Percentiles rank a stretch among this genome's conserved stretches.
phyloP scores from a whole-genome alignment of 2,113 vertebrate species.

The Hucho hucho region DNA sequence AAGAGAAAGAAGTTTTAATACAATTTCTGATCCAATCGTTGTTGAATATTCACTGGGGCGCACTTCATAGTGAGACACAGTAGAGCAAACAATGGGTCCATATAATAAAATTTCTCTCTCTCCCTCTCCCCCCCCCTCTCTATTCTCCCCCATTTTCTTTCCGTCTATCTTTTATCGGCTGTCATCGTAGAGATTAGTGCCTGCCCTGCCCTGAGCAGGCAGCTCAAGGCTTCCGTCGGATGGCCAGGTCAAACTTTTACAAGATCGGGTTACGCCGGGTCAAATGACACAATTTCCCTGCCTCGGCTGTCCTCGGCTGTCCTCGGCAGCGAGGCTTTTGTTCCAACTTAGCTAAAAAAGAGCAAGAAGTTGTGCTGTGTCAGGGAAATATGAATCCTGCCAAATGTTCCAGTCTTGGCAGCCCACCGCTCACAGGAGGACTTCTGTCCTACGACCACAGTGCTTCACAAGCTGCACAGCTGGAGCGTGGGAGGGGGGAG shows the following conservation, averaged over 20 bases:
- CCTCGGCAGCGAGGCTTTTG: too few species aligned
- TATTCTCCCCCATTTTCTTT: background rate
- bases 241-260: slow-evolving; percentile 20
- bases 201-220: background rate
- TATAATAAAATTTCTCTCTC: background rate
- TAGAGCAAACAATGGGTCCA: too few species aligned
- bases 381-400: slow-evolving; percentile 19
- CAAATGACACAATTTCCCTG: slow-evolving; percentile 24
- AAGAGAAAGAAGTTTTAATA: too few species aligned
- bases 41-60: too few species aligned
- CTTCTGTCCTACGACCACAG: slow-evolving; percentile 1
- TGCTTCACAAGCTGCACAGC: too few species aligned
- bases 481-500: background rate
- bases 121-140: too few species aligned
- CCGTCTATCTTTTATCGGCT: background rate
- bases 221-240: background rate
- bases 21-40: too few species aligned
- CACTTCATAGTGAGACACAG: too few species aligned
- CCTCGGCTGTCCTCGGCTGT: too few species aligned
- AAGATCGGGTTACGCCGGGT: slow-evolving; percentile 2
- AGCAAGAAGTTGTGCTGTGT: too few species aligned
- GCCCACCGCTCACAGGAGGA: slow-evolving; percentile 5
- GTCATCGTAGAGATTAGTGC: background rate
- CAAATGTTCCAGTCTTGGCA: background rate
- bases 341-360: too few species aligned